Evolutionary conservation across 1,140 invertebrate species (phyloP).

Genomic region (Meloidogyne exigua): DNA sequence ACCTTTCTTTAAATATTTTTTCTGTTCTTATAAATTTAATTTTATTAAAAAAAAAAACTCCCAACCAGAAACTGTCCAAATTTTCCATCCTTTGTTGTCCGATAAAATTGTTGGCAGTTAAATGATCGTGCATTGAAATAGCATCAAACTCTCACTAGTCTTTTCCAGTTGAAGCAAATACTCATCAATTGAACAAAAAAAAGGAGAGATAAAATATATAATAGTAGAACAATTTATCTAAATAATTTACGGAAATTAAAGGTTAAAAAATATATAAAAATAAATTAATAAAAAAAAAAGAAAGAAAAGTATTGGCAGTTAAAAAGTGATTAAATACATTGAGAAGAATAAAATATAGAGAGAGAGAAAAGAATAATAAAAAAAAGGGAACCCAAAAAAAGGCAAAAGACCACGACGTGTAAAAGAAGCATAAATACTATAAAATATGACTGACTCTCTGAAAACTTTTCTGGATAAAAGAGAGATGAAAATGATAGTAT

Average conservation of each 20-base stretch:
- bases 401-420: constrained; percentile 12
- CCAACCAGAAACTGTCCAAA: not conserved
- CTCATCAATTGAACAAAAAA: not conserved
- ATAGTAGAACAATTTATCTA: not conserved
- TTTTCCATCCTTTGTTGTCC: not conserved
- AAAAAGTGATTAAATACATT: constrained; percentile 3
- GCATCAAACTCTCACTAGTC: not conserved
- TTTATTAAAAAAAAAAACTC: not conserved
- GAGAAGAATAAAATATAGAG: too few species aligned
- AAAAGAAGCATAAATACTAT: not conserved
- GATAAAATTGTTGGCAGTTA: not conserved
- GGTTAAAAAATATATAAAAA: not conserved
- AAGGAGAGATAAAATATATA: not conserved
- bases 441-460: not conserved
- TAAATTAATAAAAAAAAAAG: not conserved
- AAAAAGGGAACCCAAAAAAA: not conserved
- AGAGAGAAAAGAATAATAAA: not conserved
- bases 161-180: not conserved
- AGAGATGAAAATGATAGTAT: not conserved
- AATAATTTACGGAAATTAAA: not conserved
- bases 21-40: not conserved
- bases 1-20: not conserved
- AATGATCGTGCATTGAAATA: not conserved
- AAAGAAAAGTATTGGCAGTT: not conserved
- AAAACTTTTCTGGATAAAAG: constrained; percentile 2